Evolutionary conservation across 2,113 vertebrate genomes (phyloP), one percentile per base, ranked within the genome.

Genomic region (Myrmecobius fasciatus): DNA sequence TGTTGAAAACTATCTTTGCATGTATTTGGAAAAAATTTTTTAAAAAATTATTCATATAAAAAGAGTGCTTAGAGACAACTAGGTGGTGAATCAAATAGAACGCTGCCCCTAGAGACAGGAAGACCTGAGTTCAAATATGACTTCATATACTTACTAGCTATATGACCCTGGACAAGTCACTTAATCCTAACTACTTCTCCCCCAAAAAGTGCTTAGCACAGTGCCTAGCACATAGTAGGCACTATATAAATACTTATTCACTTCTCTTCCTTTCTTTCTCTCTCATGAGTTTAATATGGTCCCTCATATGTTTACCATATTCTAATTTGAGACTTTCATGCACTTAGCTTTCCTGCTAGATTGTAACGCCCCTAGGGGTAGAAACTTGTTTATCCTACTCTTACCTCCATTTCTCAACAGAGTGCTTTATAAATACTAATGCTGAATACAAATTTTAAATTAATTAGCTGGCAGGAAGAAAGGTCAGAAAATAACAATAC

Each of bases 391-490:
- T 89, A 36, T 91, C 17, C 91, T 52, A 46, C 75, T 20, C 43
- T 94, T 52, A 88, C 1, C 53, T 51, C 8, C 47, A 89, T 88
- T 94, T 95, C 47, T 49, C n/a, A 90, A 52, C 91, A 94, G 53
- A 93, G 46, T 83, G 11, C 3, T 56, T 75, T 89, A 25, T 52
- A 94, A 25, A 47, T 2, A 88, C 60, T 6, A 75, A 48, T 89
- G 92, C 52, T 90, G 52, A 93, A 3, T 36, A 94, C 28, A 60
- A 11, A 48, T 91, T 36, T 25, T 22, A 8, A 60, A 28, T 90
- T 54, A 89, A 49, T 1, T 14, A 67, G 17, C 14, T 67, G 31
- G 36, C 60, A 67, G 60, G 12, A 67, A 28, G 28, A 60, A 60
- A 31, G 4, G 60, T 17, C 60, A 67, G 31, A 67, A 67, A 67